Evolutionary conservation across 2,888 invertebrate genomes (phyloP).

Genomic region (Lysandra bellargus): DNA sequence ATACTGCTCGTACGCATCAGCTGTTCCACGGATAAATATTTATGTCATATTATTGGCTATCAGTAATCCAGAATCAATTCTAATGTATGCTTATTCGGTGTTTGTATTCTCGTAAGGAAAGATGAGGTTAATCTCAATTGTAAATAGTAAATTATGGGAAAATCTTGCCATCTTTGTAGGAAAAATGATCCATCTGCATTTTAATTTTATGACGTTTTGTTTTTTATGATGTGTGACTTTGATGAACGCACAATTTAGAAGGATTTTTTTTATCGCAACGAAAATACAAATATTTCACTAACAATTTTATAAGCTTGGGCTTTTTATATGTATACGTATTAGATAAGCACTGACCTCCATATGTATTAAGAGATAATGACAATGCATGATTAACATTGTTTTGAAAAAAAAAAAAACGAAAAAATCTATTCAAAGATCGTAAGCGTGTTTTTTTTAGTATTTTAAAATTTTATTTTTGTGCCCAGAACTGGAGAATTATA

Average conservation of each 20-base stretch:
- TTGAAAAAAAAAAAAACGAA: no score
- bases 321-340: no score
- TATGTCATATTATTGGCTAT: slow-evolving; percentile 8
- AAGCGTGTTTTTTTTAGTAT: no score
- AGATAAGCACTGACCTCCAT: no score
- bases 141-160: not conserved
- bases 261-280: not conserved
- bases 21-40: slow-evolving; percentile 14
- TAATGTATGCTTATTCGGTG: slow-evolving; percentile 1
- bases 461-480: no score
- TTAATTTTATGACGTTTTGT: not conserved
- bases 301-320: no score
- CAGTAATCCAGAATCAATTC: slow-evolving; percentile 14
- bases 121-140: not conserved
- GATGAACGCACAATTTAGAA: not conserved
- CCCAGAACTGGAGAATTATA: no score
- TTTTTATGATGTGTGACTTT: not conserved
- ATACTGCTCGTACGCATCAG: slow-evolving; percentile 23
- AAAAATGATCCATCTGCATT: slow-evolving; percentile 3
- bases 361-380: no score
- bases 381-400: no score
- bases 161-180: not conserved
- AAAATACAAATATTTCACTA: no score
- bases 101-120: not conserved
- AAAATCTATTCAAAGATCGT: no score